Percentiles rank a stretch among this genome's conserved stretches.
phyloP scores from a whole-genome alignment of 2,113 vertebrate genomes.

The Ceyx cyanopectus region DNA sequence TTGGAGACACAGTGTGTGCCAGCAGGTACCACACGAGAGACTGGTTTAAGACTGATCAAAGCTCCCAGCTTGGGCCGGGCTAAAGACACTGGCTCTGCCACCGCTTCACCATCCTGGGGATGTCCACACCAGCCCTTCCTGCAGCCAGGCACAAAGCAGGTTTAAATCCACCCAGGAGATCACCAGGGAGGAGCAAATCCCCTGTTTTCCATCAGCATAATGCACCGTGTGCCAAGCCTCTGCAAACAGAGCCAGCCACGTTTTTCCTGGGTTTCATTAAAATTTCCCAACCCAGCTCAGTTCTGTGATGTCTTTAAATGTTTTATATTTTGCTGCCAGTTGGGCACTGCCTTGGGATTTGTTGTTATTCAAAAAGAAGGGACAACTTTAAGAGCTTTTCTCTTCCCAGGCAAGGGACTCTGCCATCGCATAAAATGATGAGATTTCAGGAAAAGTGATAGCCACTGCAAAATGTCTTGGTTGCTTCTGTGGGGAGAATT shows the following conservation, averaged over 20 bases:
- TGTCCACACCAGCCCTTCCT: not conserved
- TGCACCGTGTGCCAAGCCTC: not conserved
- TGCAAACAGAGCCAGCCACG: not conserved
- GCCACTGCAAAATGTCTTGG: constrained; percentile 23
- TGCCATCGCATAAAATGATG: constrained; percentile 10
- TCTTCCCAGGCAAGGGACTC: constrained; percentile 13
- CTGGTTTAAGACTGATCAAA: not conserved
- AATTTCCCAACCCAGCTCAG: not conserved
- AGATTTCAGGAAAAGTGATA: constrained; percentile 45
- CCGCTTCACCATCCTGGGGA: not conserved
- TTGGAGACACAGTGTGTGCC: fast-evolving
- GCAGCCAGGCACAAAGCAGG: not conserved
- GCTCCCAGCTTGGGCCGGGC: not conserved
- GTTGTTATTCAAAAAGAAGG: constrained; percentile 48
- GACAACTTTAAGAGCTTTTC: constrained; percentile 19
- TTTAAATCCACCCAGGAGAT: not conserved
- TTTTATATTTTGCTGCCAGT: constrained; percentile 2
- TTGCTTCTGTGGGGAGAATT: constrained; percentile 5
- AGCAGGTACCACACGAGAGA: not conserved
- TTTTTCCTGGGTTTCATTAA: not conserved
- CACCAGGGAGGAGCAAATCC: not conserved
- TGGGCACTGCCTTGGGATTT: constrained; percentile 35
- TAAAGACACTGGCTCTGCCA: not conserved
- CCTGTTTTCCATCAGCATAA: not conserved
- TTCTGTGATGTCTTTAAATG: constrained; percentile 13